phyloP scores from a whole-genome alignment of 2,797 vertebrate species.

The Nyctibius grandis region DNA sequence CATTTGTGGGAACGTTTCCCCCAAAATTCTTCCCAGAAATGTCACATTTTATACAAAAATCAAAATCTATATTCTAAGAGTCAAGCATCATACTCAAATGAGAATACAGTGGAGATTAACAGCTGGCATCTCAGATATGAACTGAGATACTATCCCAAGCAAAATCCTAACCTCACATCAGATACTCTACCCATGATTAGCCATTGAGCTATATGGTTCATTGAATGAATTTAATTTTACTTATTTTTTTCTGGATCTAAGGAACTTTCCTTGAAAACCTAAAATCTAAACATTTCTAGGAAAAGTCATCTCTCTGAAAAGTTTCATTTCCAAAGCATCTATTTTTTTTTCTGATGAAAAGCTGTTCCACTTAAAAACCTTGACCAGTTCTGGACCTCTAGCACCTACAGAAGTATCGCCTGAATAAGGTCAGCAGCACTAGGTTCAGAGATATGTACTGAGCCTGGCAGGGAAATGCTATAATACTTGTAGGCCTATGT shows the following conservation, averaged over 20 bases:
- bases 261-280: background rate
- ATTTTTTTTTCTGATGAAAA: background rate
- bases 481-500: background rate
- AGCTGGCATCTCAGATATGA: background rate
- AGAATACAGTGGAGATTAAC: background rate
- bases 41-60: background rate
- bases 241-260: background rate
- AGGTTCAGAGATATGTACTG: background rate
- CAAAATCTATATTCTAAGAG: background rate
- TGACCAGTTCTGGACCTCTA: background rate
- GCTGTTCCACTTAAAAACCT: background rate
- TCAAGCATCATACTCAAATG: background rate
- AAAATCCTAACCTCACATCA: background rate
- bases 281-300: background rate
- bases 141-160: background rate
- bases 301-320: background rate
- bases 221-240: background rate
- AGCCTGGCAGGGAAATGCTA: background rate
- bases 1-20: background rate
- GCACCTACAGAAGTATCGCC: background rate
- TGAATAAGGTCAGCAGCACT: background rate
- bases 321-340: background rate
- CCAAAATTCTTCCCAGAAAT: background rate
- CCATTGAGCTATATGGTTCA: background rate
- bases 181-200: background rate